A percentile compares a stretch with the other conserved stretches of the same genome.
phyloP scores from a whole-genome alignment of 1,140 invertebrate genomes.

The Apocrypta bakeri region DNA sequence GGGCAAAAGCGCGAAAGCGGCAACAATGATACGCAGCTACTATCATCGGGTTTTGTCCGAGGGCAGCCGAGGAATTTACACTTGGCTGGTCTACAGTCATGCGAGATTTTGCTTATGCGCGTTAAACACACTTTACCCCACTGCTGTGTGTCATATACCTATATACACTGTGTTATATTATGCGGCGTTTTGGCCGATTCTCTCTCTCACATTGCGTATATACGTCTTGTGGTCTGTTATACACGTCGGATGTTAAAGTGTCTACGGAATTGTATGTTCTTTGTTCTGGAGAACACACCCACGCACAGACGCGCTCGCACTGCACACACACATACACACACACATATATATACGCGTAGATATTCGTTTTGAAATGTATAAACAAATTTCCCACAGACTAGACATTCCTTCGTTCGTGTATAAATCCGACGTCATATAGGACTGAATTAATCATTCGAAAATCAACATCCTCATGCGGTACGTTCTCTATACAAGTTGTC shows the following conservation, averaged over 20 bases:
- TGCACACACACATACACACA: too few species aligned
- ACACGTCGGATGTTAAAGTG: neutral
- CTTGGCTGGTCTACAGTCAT: constrained; percentile 13
- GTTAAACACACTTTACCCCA: neutral
- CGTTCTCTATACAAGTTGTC: neutral
- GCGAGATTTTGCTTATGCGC: constrained; percentile 25
- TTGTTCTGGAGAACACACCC: too few species aligned
- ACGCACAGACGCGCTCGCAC: too few species aligned
- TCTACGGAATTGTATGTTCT: neutral
- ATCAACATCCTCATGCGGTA: neutral
- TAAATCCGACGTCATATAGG: neutral
- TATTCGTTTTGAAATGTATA: neutral
- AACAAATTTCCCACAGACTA: neutral
- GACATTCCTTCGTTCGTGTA: neutral
- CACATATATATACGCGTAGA: too few species aligned
- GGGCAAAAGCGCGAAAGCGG: neutral
- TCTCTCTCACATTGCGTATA: too few species aligned
- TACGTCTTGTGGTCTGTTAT: too few species aligned
- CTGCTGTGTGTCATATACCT: neutral
- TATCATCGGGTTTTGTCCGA: constrained; percentile 41
- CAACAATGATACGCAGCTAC: constrained; percentile 39
- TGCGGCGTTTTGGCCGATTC: neutral
- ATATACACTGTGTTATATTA: neutral
- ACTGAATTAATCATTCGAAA: constrained; percentile 32
- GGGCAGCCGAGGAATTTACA: constrained; percentile 38